A percentile compares a stretch with the other conserved stretches of the same genome.
phyloP scores from a whole-genome alignment of 2,888 invertebrate genomes.

The Priocnemis perturbator region DNA sequence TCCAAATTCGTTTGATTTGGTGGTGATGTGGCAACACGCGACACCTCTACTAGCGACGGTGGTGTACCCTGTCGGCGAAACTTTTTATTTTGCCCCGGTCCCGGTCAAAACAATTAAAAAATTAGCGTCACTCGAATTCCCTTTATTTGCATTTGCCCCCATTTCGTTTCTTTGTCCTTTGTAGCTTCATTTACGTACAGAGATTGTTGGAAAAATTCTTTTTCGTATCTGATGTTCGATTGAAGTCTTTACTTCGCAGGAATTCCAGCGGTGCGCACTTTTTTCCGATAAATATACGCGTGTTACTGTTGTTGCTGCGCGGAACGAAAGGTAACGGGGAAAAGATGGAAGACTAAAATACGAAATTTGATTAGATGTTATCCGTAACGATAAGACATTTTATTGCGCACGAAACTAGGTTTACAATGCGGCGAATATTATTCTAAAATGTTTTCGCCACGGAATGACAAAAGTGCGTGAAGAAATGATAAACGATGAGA shows the following conservation, averaged over 20 bases:
- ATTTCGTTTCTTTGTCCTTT: no score
- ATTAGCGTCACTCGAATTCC: background rate
- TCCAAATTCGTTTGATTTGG: slow-evolving; percentile 64
- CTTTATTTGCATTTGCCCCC: background rate
- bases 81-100: slow-evolving; percentile 1
- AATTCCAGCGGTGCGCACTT: no score
- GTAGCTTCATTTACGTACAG: no score
- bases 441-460: slow-evolving; percentile 26
- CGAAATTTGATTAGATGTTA: background rate
- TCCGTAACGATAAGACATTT: slow-evolving; percentile 31
- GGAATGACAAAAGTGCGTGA: slow-evolving; percentile 44
- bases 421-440: slow-evolving; percentile 36
- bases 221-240: no score
- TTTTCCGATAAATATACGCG: no score
- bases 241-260: no score
- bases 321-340: no score
- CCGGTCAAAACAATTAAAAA: background rate
- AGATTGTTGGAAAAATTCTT: no score
- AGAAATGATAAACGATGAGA: slow-evolving; percentile 30
- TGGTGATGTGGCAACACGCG: slow-evolving; percentile 74
- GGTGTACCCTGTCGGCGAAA: slow-evolving; percentile 46
- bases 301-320: no score
- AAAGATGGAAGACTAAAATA: background rate
- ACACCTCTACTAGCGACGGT: slow-evolving; percentile 55
- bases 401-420: slow-evolving; percentile 39